Evolutionary conservation across 1,140 invertebrate genomes (phyloP), one percentile per base, ranked within the genome.

Genomic region (Drosophila lini): DNA sequence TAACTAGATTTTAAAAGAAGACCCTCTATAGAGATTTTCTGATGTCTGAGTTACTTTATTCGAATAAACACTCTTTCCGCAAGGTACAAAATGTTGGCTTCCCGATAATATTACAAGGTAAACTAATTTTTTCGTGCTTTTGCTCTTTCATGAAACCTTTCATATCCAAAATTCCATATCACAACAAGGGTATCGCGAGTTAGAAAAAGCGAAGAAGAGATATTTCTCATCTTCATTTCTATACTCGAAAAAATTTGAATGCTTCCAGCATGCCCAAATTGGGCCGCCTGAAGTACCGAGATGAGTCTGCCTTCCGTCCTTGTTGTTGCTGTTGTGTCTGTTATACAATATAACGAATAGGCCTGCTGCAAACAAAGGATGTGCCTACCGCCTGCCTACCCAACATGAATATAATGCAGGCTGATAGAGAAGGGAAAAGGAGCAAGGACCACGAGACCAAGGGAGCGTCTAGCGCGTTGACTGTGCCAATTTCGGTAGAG

Each of bases 291-390:
- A 25, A 62, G 50, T 28, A 38, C 32, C 19, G 25, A 38, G 48
- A 62, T 62, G 59, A 62, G 59, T 47, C 34, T 63, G 64, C 45
- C 45, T 60, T 38, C 16, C 47, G 16, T 44, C 60, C 57, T 60
- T 65, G 41, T 53, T 71, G 45, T 41, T 78, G 50, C 7, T 36
- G 44, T n/a, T 50, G 47, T 67, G 67, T 56, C 56, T 79, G 80
- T 70, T 82, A 75, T 74, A 82, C 80, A 82, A 82, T 83, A 79
- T 70, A 57, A 63, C 80, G 75, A 65, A 61, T 79, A 82, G 68
- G 80, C 62, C 55, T 50, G 41, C 63, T 77, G 62, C 71, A 79
- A 83, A 80, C 81, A 83, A 83, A 77, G 76, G 65, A 67, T 76
- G 38, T 59, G 64, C 48, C 44, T 52, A 38, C 58, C 25, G 25